Evolutionary conservation across 2,888 invertebrate species (phyloP), one percentile per base, ranked within the genome.

Genomic region (Maniola hyperantus): DNA sequence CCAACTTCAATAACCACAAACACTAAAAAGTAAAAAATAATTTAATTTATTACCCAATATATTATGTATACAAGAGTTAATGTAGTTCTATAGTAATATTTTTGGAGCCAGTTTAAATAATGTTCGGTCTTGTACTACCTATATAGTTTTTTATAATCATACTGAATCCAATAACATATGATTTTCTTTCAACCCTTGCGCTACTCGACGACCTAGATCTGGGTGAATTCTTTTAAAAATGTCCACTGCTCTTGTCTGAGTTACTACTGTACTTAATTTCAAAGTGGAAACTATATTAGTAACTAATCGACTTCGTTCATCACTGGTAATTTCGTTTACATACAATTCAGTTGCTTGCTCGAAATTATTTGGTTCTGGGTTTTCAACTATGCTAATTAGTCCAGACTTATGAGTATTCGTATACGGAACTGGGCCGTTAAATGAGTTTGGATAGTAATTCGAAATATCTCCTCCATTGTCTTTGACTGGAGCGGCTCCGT

Each of bases 391-490:
- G 96, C 98, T 0, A 88, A 81, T 97, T 96, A 0, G 97, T 97
- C 2, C 0, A 18, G 93, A 95, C 0, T 99, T 98, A 84, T 99
- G 98, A 72, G 97, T 93, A 84, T 98, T 98, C 82, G 98, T 98
- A 0, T 98, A 97, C 83, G 98, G 97, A 72, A 98, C 97, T 79
- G 99, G 98, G 0, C 99, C 99, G 69, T 94, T 93, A 89, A 99
- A 99, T 72, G 98, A 98, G 92, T 99, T 99, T 0, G 99, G 99
- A 92, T 95, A 98, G 85, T 99, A 99, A 87, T 99, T 99, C 6
- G 99, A 99, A 5, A 96, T 96, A 20, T 96, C 96, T 8, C 95
- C 95, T 88, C 98, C 97, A 84, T 98, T 98, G 75, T 94, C 88
- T 13, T 95, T 93, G 50, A 94, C 92, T 93, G 96, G 96, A 4